Conservation (phyloP, 2,113 vertebrate genomes). For the Bubalus kerabau region DNA sequence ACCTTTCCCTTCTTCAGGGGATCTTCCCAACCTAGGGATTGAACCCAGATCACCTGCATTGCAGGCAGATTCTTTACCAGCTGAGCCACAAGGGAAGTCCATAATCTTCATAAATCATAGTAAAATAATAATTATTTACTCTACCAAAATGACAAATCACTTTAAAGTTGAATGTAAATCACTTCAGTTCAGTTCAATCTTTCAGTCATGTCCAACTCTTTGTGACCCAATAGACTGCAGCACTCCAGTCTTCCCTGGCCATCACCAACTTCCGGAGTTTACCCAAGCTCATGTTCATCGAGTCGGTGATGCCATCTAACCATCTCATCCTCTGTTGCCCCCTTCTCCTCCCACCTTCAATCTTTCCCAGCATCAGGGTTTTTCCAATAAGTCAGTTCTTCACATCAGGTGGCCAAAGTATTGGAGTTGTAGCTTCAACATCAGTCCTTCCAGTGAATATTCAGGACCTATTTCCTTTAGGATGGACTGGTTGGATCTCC, state of each 20-base stretch:
- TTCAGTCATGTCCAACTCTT: background rate
- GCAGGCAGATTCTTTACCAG: background rate
- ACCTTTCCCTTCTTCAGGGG: background rate
- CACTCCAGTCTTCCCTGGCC: background rate
- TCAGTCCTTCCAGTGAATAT: background rate
- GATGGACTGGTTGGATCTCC: background rate
- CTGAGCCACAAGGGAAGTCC: background rate
- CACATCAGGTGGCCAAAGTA: background rate
- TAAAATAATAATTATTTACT: background rate
- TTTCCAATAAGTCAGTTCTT: background rate
- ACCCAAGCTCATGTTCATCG: background rate
- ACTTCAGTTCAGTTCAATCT: background rate
- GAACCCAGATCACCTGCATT: background rate
- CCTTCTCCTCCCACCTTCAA: background rate
- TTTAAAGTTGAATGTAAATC: background rate
- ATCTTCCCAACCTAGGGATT: background rate
- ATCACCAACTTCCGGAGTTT: background rate
- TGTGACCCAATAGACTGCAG: background rate
- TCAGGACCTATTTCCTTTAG: background rate
- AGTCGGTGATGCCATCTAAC: background rate
- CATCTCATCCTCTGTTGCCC: background rate
- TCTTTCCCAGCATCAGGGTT: background rate
- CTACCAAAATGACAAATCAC: background rate
- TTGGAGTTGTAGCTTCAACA: background rate
- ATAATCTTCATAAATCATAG: background rate